phyloP scores from a whole-genome alignment of 2,888 invertebrate species.

The Ophonus ardosiacus region DNA sequence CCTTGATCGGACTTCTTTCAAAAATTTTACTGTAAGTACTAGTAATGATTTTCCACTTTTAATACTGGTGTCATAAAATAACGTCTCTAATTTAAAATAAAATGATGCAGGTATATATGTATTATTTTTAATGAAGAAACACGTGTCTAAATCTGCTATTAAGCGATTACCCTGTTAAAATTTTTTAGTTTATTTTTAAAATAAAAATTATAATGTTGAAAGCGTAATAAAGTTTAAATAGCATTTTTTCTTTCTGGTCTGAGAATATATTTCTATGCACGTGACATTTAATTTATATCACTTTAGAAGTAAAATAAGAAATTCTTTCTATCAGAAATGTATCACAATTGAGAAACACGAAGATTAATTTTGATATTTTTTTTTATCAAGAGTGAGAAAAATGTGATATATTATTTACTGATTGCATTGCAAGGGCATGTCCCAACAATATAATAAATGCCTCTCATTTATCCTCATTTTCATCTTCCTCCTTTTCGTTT shows the following conservation, averaged over 20 bases:
- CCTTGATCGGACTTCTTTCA: too few species aligned
- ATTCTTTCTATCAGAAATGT: background rate
- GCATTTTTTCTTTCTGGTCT: background rate
- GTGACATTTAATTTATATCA: constrained; percentile 9
- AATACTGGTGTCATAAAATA: too few species aligned
- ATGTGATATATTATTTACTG: constrained; percentile 38
- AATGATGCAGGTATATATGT: too few species aligned
- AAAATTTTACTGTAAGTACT: too few species aligned
- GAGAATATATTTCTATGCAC: background rate
- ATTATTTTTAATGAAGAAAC: too few species aligned
- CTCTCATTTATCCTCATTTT: constrained; percentile 3
- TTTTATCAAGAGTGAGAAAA: constrained; percentile 21
- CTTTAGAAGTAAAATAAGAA: background rate
- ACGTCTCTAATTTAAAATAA: too few species aligned
- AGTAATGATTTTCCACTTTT: too few species aligned
- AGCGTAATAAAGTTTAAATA: background rate
- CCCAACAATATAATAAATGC: constrained; percentile 23
- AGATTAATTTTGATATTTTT: constrained; percentile 34
- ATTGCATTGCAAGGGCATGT: background rate
- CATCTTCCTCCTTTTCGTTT: background rate
- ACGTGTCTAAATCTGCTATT: too few species aligned
- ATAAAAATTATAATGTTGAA: background rate
- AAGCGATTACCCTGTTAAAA: too few species aligned
- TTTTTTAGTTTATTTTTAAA: background rate
- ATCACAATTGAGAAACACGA: constrained; percentile 6